phyloP scores from a whole-genome alignment of 2,797 vertebrate species.

The Avahi laniger region DNA sequence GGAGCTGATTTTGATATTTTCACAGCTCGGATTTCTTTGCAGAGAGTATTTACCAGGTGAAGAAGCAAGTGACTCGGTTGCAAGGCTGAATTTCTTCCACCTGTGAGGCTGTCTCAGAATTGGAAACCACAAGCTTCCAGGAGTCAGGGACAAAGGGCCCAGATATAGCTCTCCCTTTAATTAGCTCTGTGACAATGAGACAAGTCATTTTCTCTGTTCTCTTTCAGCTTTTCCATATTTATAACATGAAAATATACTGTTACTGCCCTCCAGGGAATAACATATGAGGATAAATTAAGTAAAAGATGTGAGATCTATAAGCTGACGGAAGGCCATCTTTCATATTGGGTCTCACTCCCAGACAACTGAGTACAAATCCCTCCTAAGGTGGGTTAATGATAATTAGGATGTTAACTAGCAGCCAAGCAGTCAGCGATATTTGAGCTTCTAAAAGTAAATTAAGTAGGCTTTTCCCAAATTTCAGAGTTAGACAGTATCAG shows the following conservation, averaged over 20 bases:
- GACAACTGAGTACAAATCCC: neutral
- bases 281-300: neutral
- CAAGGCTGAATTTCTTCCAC: neutral
- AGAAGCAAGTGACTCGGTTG: neutral
- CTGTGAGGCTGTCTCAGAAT: neutral
- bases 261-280: constrained; percentile 13
- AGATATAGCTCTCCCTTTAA: neutral
- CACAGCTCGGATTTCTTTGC: constrained; percentile 4
- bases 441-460: constrained; percentile 21
- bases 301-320: neutral
- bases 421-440: neutral
- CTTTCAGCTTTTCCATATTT: constrained; percentile 21
- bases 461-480: neutral
- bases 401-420: constrained; percentile 41
- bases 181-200: constrained; percentile 45
- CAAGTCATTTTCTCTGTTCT: constrained; percentile 35
- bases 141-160: constrained; percentile 2
- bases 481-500: neutral
- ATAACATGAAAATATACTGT: constrained; percentile 33
- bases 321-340: neutral
- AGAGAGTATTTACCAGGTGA: neutral
- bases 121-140: neutral
- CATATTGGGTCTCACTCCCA: neutral
- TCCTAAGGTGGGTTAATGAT: neutral
- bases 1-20: constrained; percentile 15